Conservation (phyloP, 2,888 invertebrate species). For the Eubasilissa splendida region DNA sequence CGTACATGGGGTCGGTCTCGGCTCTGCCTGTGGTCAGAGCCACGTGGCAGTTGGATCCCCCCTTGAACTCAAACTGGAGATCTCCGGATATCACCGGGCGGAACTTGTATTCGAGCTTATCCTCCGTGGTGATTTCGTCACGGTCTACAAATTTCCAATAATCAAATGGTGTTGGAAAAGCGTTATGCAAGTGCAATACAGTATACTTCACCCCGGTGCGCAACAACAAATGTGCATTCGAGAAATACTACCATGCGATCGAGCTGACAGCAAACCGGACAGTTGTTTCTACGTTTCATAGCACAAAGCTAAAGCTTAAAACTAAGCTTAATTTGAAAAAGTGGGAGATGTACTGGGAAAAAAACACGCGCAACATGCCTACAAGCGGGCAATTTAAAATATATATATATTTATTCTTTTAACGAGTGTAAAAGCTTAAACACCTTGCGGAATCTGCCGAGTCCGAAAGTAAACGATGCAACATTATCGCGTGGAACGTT, state of each 20-base stretch:
- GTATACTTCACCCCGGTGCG: too few species aligned
- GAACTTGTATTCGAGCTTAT: slow-evolving; percentile 75
- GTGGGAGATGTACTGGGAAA: too few species aligned
- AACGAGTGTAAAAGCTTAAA: too few species aligned
- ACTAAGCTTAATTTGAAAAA: too few species aligned
- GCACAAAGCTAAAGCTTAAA: too few species aligned
- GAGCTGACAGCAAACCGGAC: not conserved
- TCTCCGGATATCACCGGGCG: slow-evolving; percentile 72
- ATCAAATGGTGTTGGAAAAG: slow-evolving; percentile 7
- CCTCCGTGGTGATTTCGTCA: slow-evolving; percentile 72
- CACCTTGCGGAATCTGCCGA: too few species aligned
- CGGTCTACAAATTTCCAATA: slow-evolving; percentile 65
- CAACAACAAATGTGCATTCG: not conserved
- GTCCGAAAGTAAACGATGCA: too few species aligned
- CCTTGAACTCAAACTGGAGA: slow-evolving; percentile 74
- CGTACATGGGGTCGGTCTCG: slow-evolving; percentile 77
- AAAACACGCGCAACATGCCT: too few species aligned
- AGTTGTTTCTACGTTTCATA: not conserved
- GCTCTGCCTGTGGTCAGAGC: slow-evolving; percentile 72
- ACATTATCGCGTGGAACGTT: too few species aligned
- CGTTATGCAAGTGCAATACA: too few species aligned
- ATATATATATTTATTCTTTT: too few species aligned
- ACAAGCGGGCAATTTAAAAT: too few species aligned
- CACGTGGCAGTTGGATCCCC: slow-evolving; percentile 78
- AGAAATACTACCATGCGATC: slow-evolving; percentile 14